Percentiles rank a stretch among this genome's conserved stretches.
These are phyloP conservation scores for Hyles lineata DNA, from an alignment of 2,888 invertebrate species.

Conservation along the genomic window DNA sequence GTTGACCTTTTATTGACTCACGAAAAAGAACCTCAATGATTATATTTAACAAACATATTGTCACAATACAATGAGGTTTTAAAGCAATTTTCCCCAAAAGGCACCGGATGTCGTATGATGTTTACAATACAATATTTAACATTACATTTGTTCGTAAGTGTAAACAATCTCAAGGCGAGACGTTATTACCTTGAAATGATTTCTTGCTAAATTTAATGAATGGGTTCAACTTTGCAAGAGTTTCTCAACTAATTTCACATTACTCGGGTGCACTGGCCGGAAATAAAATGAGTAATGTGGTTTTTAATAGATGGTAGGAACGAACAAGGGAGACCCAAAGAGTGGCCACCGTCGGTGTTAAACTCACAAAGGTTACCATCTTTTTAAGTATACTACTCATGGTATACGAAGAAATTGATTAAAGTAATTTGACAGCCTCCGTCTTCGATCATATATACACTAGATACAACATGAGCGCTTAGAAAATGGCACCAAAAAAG, in stretches of 20 bases:
- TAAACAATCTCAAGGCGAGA: constrained; percentile 20
- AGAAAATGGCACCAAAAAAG: too few species aligned
- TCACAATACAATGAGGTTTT: background rate
- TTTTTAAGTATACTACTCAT: too few species aligned
- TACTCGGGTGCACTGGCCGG: background rate
- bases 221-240: background rate
- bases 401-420: too few species aligned
- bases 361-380: too few species aligned
- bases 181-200: constrained; percentile 2
- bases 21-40: background rate
- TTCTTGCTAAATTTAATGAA: constrained; percentile 13
- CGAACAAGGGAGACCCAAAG: too few species aligned
- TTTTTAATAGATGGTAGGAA: too few species aligned
- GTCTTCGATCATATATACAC: too few species aligned
- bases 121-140: constrained; percentile 24
- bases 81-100: constrained; percentile 3
- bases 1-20: background rate
- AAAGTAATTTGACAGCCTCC: too few species aligned
- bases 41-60: background rate
- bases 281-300: background rate
- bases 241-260: background rate
- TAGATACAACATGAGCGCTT: too few species aligned
- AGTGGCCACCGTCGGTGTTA: too few species aligned
- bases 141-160: constrained; percentile 25
- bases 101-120: constrained; percentile 11